Evolutionary conservation across 2,797 vertebrate genomes (phyloP), one percentile per base, ranked within the genome.

Genomic region (Acrossocheilus fasciatus): DNA sequence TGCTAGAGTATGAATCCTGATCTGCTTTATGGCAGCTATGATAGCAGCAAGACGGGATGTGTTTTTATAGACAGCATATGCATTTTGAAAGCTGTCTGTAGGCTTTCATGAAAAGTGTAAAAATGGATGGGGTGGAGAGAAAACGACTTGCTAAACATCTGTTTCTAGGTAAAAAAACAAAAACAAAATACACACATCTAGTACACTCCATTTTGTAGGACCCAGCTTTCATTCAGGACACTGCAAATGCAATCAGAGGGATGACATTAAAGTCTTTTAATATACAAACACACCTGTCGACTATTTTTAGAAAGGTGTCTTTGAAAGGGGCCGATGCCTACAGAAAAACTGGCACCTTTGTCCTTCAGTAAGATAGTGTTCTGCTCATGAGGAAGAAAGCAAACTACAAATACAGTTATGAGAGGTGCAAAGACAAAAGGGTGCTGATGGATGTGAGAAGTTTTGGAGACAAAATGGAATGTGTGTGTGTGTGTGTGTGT

Each of bases 371-470:
- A 50, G 45, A 70, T 70, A 41, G 47, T 74, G 73, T 82, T 74
- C 45, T 69, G 26, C 30, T 78, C 73, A 59, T 41, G 73, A 83
- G 43, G 82, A 54, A 34, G 23, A 89, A 70, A 89, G 84, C 73
- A 90, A 89, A 87, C 80, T 74, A 36, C 81, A 91, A 41, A 86
- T 36, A 82, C 75, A 68, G 47, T 72, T 85, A 36, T 41, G 43
- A 89, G 84, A 84, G 70, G 85, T 62, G 84, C 82, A 72, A 84
- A 85, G 86, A 88, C 87, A 89, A 78, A 91, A 76, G 83, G 76
- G 87, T 82, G 91, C 68, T 88, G 90, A 89, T 84, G 89, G 87
- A 50, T 88, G 85, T 78, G 62, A 90, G 87, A 88, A 73, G 80
- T 77, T 82, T 83, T 89, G 79, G 83, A 87, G 84, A 89, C 87